Base-by-base conservation (phyloP, 1,140 invertebrate species). In the Nebria ingens region DNA sequence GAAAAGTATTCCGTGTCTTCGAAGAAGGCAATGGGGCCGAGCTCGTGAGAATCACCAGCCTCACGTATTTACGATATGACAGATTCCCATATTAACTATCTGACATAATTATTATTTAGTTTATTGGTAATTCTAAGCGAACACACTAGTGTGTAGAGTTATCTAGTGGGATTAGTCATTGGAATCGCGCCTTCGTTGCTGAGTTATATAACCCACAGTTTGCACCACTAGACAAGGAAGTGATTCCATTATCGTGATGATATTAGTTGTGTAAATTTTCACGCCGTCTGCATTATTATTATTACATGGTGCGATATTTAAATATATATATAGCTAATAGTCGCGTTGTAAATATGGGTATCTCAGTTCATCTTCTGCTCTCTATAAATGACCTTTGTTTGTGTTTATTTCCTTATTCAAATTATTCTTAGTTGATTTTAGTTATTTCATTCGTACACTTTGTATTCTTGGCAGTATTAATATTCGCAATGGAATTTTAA, bases 61-160 rank as follows among this genome's bases (percentile, higher is more conserved):
- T 4, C 3, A 17, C 17, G 40, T 45, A 45, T 45, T 45, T 45
- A 45, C 15, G 40, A 45, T 45, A 45, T 45, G 40, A 45, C 40
- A 45, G 40, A 45, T 45, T 45, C 40, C 17, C 40, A 45, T 45
- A 45, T 45, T 45, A 45, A 45, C 40, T 17, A 17, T 45, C 40
- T 45, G 40, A 45, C 40, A 45, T 45, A 45, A 45, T 45, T 45
- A 45, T 45, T 45, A 45, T 45, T 45, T 45, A 45, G 40, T 45
- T 45, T 45, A 45, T 45, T 45, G 40, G 40, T 17, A 45, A 45
- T 45, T 45, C 40, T 6, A 17, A 4, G 17, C 17, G 4, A 3
- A 45, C 6, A 6, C 40, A 45, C 9, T 6, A 17, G 9, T 45
- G 25, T 34, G 25, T 6, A 34, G 25, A 34, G 17, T 45, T 45